These are phyloP conservation scores for Allophyes oxyacanthae DNA, from an alignment of 2,888 invertebrate species.

Conservation along the genomic window DNA sequence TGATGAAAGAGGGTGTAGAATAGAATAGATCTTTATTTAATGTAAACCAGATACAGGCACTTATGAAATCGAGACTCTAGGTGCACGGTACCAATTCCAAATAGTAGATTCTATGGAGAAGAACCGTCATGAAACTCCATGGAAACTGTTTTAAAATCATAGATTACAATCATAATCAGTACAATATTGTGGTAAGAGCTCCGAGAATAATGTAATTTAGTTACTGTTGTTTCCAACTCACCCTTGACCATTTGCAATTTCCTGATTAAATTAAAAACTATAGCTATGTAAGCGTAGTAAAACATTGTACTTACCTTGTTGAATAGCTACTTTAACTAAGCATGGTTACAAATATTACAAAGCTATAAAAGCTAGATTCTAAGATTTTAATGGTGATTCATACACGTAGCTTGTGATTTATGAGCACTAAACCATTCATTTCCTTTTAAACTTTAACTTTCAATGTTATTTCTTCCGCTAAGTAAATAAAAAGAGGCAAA, in stretches of 20 bases:
- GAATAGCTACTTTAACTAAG: conserved; percentile 34
- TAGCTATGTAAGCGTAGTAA: conserved; percentile 29
- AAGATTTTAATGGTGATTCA: conserved; percentile 26
- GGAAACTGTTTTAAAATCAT: no score
- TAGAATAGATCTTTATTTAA: no score
- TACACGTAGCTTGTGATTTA: conserved; percentile 35
- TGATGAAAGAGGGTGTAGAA: no score
- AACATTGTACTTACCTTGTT: conserved; percentile 31
- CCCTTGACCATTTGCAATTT: conserved; percentile 27
- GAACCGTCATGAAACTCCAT: no score
- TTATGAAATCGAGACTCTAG: no score
- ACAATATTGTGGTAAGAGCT: no score
- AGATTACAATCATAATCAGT: no score
- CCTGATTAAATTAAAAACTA: conserved; percentile 27
- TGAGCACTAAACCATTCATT: conserved; percentile 17
- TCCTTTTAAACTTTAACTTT: conserved; percentile 9
- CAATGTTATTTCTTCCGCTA: not conserved
- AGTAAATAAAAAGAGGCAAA: not conserved
- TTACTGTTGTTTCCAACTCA: no score
- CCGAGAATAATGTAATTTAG: no score
- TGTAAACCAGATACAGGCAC: no score
- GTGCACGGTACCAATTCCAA: no score
- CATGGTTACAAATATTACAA: conserved; percentile 21
- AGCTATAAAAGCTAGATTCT: conserved; percentile 17
- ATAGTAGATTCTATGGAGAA: no score